A percentile compares a stretch with the other conserved stretches of the same genome.
Conservation (phyloP, 2,797 vertebrate species). For the Pampus argenteus region DNA sequence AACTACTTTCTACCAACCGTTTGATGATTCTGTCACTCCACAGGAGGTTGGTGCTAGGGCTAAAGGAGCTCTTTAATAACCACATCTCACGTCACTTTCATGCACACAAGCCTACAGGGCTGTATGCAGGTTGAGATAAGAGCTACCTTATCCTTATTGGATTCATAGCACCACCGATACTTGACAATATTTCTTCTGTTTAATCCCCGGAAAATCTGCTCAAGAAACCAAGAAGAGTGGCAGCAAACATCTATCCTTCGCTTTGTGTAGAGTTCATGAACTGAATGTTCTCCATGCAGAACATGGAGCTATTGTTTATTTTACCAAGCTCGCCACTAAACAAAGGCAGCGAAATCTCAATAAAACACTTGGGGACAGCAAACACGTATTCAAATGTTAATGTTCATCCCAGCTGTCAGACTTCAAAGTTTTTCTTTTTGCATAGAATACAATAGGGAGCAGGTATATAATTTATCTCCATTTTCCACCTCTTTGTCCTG, state of each 20-base stretch:
- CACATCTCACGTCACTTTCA: conserved; percentile 58
- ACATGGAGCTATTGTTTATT: conserved; percentile 77
- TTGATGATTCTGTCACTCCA: conserved; percentile 47
- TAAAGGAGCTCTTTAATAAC: conserved; percentile 74
- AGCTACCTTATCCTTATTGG: conserved; percentile 62
- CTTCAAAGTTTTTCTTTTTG: conserved; percentile 69
- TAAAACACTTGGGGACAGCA: conserved; percentile 59
- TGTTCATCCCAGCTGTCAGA: conserved; percentile 71
- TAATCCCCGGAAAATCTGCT: conserved; percentile 81
- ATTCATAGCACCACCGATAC: conserved; percentile 68
- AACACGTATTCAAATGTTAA: conserved; percentile 82
- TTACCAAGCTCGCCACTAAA: conserved; percentile 67
- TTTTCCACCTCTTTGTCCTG: conserved; percentile 56
- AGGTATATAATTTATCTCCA: conserved; percentile 61
- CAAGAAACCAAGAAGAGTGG: conserved; percentile 67
- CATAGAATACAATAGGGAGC: conserved; percentile 53
- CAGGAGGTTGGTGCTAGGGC: conserved; percentile 43
- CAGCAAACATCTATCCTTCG: conserved; percentile 64
- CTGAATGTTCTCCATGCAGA: conserved; percentile 69
- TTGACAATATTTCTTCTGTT: conserved; percentile 74
- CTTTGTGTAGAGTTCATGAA: conserved; percentile 73
- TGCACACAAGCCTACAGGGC: conserved; percentile 67
- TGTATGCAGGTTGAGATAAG: conserved; percentile 76
- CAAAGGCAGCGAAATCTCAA: conserved; percentile 70
- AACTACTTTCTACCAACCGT: conserved; percentile 25